phyloP scores from a whole-genome alignment of 2,888 invertebrate species.

The Smittia sp. region DNA sequence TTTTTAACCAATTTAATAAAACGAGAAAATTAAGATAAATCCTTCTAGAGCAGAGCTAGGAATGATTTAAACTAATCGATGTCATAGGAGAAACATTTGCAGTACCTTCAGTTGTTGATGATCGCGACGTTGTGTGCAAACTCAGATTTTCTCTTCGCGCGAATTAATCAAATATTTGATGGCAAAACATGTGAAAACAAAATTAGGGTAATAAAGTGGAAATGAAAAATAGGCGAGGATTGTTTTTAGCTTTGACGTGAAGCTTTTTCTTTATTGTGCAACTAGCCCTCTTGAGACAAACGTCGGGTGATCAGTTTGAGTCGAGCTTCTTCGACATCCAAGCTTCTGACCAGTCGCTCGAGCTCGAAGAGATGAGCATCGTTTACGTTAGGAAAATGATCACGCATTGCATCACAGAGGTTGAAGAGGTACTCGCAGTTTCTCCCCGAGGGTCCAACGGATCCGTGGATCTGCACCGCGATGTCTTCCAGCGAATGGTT shows the following conservation, averaged over 20 bases:
- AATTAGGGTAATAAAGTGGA: conserved; percentile 1
- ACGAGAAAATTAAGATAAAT: not conserved
- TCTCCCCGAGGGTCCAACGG: conserved; percentile 80
- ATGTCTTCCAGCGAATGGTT: conserved; percentile 65
- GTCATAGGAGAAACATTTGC: conserved; percentile 1
- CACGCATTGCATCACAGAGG: conserved; percentile 73
- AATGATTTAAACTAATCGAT: not conserved
- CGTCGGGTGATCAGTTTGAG: not conserved
- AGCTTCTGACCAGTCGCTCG: conserved; percentile 60
- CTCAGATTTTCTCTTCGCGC: not conserved
- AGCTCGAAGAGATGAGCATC: conserved; percentile 77
- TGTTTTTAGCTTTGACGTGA: not conserved
- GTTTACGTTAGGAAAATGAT: conserved; percentile 61
- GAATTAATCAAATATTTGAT: conserved; percentile 5
- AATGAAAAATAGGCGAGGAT: not conserved
- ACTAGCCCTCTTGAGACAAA: not conserved
- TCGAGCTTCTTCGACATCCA: not conserved
- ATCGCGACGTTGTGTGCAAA: not conserved
- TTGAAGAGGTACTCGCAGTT: conserved; percentile 91
- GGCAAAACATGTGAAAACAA: not conserved
- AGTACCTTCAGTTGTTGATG: not conserved
- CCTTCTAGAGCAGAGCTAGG: not conserved
- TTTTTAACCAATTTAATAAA: not conserved
- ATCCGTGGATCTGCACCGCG: conserved; percentile 71
- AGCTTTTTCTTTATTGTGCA: not conserved